A percentile compares a stretch with the other conserved stretches of the same genome.
phyloP scores from a whole-genome alignment of 2,113 vertebrate species.

The Pseudorectes ferrugineus region DNA sequence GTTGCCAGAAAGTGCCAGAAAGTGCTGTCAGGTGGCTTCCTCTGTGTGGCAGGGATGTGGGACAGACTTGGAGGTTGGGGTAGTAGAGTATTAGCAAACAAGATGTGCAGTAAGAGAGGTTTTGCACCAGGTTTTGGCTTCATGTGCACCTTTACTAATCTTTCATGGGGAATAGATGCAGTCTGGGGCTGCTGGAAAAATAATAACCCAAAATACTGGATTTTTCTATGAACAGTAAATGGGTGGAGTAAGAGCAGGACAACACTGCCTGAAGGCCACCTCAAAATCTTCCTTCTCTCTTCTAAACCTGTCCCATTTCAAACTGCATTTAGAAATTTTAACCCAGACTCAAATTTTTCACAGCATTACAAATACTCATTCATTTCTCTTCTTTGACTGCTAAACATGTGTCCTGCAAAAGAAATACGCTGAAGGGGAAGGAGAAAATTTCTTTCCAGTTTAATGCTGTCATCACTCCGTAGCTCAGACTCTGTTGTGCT shows the following conservation, averaged over 20 bases:
- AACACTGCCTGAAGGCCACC: not conserved
- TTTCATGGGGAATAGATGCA: not conserved
- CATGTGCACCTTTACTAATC: fast-evolving
- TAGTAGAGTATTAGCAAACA: not conserved
- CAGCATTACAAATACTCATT: not conserved
- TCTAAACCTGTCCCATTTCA: not conserved
- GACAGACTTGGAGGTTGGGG: not conserved
- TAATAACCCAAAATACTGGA: not conserved
- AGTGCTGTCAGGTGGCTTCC: not conserved
- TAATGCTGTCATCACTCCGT: fast-evolving
- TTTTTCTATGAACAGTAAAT: not conserved
- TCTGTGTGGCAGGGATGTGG: not conserved
- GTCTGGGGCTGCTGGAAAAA: not conserved
- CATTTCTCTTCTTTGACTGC: not conserved
- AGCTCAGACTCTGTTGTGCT: not conserved
- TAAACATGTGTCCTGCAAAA: not conserved
- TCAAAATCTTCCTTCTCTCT: not conserved
- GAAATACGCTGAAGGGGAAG: not conserved
- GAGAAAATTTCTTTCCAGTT: not conserved
- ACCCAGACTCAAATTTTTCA: not conserved
- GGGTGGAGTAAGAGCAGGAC: not conserved
- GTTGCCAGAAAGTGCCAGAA: too few species aligned
- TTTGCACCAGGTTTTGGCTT: not conserved
- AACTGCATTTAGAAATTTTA: not conserved
- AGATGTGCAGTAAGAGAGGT: not conserved